Evolutionary conservation across 2,797 vertebrate genomes (phyloP).

Genomic region (Pantherophis alleghaniensis): DNA sequence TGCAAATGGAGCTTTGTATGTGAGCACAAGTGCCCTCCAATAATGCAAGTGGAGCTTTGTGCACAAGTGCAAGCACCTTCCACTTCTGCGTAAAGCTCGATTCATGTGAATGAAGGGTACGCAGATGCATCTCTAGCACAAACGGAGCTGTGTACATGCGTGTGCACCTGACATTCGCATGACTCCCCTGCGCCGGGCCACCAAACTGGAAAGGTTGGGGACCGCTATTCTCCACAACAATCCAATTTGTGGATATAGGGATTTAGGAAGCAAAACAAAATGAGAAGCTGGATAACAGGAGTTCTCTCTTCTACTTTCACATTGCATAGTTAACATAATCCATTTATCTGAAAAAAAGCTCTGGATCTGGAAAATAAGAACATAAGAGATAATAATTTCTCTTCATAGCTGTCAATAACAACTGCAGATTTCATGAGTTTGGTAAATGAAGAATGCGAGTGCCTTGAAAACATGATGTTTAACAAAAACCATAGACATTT

Average conservation of each 20-base stretch:
- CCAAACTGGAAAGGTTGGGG: no score
- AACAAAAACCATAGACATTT: not conserved
- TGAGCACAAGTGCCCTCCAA: no score
- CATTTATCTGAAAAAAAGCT: slow-evolving; percentile 10
- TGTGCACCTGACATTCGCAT: no score
- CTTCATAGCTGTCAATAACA: slow-evolving; percentile 6
- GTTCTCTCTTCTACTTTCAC: not conserved
- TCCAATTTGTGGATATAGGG: not conserved
- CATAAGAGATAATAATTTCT: slow-evolving; percentile 22
- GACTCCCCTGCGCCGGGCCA: no score
- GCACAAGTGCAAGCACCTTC: no score
- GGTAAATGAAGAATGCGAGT: slow-evolving; percentile 17
- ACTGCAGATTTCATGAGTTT: slow-evolving; percentile 7
- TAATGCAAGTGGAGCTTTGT: no score
- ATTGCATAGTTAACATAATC: not conserved
- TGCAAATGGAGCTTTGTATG: no score
- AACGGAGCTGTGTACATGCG: no score
- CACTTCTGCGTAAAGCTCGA: no score
- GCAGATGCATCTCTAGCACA: no score
- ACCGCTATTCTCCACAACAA: not conserved
- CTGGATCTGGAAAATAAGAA: slow-evolving; percentile 3
- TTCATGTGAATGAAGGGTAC: no score
- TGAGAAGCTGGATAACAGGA: not conserved
- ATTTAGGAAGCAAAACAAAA: not conserved
- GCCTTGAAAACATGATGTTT: slow-evolving; percentile 11